Conservation (phyloP, 2,888 invertebrate genomes). For the Abscondita cerata region DNA sequence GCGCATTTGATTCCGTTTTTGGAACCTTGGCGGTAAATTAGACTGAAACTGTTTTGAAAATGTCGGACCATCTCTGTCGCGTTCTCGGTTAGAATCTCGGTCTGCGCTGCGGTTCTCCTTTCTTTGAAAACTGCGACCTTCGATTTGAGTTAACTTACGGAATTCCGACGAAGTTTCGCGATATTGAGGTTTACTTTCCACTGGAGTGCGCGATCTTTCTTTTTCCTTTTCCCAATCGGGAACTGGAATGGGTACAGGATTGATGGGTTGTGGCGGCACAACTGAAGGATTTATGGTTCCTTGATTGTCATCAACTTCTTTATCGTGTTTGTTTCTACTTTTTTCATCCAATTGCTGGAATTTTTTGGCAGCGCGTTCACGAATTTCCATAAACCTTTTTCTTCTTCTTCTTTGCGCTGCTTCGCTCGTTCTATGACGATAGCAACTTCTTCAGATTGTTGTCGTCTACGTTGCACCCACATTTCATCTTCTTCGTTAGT, state of each 20-base stretch:
- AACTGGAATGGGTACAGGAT: slow-evolving; percentile 60
- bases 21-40: slow-evolving; percentile 86
- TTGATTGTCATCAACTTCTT: slow-evolving; percentile 57
- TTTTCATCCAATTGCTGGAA: slow-evolving; percentile 73
- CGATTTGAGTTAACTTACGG: slow-evolving; percentile 58
- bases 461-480: slow-evolving; percentile 74
- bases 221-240: slow-evolving; percentile 64
- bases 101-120: slow-evolving; percentile 47
- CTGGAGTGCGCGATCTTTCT: slow-evolving; percentile 43
- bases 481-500: slow-evolving; percentile 66
- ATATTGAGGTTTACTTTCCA: slow-evolving; percentile 19
- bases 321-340: slow-evolving; percentile 64
- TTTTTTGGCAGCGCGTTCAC: slow-evolving; percentile 69
- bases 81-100: slow-evolving; percentile 50
- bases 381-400: slow-evolving; percentile 76
- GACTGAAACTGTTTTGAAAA: slow-evolving; percentile 80
- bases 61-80: slow-evolving; percentile 60
- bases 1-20: slow-evolving; percentile 74
- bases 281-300: slow-evolving; percentile 57
- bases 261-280: slow-evolving; percentile 57
- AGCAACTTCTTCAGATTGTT: slow-evolving; percentile 75
- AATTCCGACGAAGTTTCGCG: slow-evolving; percentile 41
- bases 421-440: slow-evolving; percentile 84
- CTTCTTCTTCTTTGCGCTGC: slow-evolving; percentile 87
- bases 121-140: slow-evolving; percentile 56